phyloP scores from a whole-genome alignment of 2,113 vertebrate genomes.

The Saiga tatarica region DNA sequence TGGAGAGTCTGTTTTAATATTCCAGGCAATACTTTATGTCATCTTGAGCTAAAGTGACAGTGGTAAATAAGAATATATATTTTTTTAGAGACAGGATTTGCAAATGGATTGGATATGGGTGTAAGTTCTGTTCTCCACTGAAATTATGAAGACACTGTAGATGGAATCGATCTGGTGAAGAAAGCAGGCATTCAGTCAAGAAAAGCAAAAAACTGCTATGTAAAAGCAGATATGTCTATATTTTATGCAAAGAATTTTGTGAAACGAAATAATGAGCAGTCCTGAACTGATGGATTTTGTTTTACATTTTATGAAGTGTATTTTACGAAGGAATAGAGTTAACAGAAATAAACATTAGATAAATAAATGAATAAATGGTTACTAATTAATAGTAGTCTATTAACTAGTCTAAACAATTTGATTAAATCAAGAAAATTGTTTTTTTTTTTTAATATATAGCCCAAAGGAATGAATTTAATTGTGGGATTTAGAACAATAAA shows the following conservation, averaged over 20 bases:
- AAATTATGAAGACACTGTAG: not conserved
- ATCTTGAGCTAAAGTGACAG: not conserved
- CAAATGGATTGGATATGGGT: not conserved
- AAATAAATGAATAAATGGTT: not conserved
- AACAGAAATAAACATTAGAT: not conserved
- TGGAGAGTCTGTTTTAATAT: not conserved
- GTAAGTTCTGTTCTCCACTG: not conserved
- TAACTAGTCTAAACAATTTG: not conserved
- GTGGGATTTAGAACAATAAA: conserved; percentile 11
- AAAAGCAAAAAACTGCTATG: not conserved
- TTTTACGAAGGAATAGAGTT: not conserved
- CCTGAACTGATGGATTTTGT: not conserved
- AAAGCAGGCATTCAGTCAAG: not conserved
- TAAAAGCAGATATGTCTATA: not conserved
- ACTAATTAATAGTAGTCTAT: not conserved
- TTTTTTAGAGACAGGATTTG: not conserved
- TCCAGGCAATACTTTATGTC: not conserved
- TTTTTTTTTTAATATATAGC: not conserved
- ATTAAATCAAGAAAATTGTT: not conserved
- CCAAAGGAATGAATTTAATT: not conserved
- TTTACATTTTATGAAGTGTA: not conserved
- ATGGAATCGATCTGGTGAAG: not conserved
- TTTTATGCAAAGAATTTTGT: not conserved
- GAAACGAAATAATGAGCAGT: not conserved
- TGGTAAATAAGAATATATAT: not conserved